Percentiles rank a stretch among this genome's conserved stretches.
Conservation (phyloP, 2,888 invertebrate genomes). For the Acleris sparsana region DNA sequence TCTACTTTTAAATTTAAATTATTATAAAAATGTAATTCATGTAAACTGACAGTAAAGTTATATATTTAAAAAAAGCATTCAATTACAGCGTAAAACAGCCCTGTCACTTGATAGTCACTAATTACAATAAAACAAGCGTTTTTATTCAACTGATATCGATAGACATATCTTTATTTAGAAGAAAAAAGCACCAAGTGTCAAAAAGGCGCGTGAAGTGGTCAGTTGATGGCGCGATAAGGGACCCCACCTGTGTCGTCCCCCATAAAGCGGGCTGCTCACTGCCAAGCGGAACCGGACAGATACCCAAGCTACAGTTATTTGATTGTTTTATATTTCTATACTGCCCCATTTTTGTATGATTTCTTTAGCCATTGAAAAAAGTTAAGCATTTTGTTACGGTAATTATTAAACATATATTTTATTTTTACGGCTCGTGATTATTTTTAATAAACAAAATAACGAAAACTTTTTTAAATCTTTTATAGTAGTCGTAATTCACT, state of each 20-base stretch:
- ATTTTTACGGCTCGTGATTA: too few relatives aligned
- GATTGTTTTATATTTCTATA: too few relatives aligned
- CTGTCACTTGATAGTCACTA: conserved; percentile 47
- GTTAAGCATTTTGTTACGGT: neutral
- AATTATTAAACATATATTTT: neutral
- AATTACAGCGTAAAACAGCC: conserved; percentile 19
- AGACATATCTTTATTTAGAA: conserved; percentile 34
- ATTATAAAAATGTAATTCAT: too few relatives aligned
- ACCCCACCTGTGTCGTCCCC: conserved; percentile 61
- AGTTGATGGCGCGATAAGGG: conserved; percentile 64
- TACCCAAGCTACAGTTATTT: too few relatives aligned
- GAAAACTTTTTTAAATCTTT: neutral
- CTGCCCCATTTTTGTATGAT: too few relatives aligned
- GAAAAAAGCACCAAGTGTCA: conserved; percentile 64
- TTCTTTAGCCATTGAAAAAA: neutral
- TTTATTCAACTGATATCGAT: conserved; percentile 21
- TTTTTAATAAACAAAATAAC: neutral
- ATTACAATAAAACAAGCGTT: conserved; percentile 60
- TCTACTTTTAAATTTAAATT: too few relatives aligned
- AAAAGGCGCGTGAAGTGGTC: conserved; percentile 72
- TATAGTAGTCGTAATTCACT: too few relatives aligned
- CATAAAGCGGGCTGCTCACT: conserved; percentile 22
- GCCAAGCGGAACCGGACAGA: conserved; percentile 1
- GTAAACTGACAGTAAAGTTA: too few relatives aligned
- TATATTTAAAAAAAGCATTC: conserved; percentile 12